Base-by-base conservation (phyloP, 2,797 vertebrate genomes). In the Schizopygopsis pylzovi region DNA sequence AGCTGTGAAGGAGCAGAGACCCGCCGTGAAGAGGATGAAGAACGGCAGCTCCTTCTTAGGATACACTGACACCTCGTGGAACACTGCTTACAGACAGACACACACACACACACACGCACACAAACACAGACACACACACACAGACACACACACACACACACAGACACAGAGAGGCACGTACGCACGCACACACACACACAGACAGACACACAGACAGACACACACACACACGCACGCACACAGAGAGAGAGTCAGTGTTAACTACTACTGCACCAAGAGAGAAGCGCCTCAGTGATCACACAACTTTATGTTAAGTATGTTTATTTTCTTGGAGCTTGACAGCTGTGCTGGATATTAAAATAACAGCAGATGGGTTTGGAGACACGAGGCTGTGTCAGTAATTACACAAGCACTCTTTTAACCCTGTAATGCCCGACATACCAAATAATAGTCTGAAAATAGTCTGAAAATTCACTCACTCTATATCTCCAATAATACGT, bases 11-110 rank as follows among this genome's bases (percentile, higher is more conserved):
- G 98, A 99, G 92, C 98, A 99, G 88, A 99, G 90, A 16, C 98
- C 98, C 25, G 98, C 98, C 37, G 98, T 99, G 92, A 99, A 99
- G 90, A 99, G 97, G 92, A 99, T 99, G 94, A 99, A 99, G 96
- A 99, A 99, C 63, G 98, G 98, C 90, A 99, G 96, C 94, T 99
- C 98, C 93, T 99, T 99, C 95, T 99, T 99, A 8, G 98, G 98
- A 91, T 99, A 99, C 92, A 99, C 98, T 28, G 98, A 99, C 94
- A 99, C 98, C 95, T 99, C 98, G 82, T 99, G 98, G 95, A 99
- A 99, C 94, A 98, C 98, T 99, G 96, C 88, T 95, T 95, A 90
- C 90, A 86, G 92, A 92, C 13, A 56, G 41, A 72, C n/a, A 83
- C 33, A 83, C 25, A 28, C 33, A 33, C 33, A 33, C 33, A 2